Conservation (phyloP, 1,140 invertebrate species). For the Latrodectus geometricus region DNA sequence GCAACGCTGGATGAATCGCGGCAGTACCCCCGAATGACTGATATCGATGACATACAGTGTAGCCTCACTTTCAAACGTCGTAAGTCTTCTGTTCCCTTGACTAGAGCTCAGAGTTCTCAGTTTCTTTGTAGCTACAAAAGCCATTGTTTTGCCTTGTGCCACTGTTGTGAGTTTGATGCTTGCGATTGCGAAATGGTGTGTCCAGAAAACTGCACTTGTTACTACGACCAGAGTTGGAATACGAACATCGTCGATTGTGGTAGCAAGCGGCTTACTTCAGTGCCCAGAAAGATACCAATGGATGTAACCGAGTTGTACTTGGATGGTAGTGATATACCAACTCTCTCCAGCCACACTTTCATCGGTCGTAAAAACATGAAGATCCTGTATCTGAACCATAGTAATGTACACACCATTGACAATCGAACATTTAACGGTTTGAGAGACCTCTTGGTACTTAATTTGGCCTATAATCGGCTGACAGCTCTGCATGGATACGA, state of each 20-base stretch:
- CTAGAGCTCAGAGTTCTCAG: slow-evolving; percentile 86
- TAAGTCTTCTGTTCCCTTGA: slow-evolving; percentile 76
- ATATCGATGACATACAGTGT: slow-evolving; percentile 90
- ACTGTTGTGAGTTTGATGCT: slow-evolving; percentile 94
- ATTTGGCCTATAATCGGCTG: slow-evolving; percentile 84
- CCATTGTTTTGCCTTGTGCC: slow-evolving; percentile 91
- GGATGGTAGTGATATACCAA: slow-evolving; percentile 89
- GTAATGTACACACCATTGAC: slow-evolving; percentile 83
- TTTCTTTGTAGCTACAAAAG: slow-evolving; percentile 93
- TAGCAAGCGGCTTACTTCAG: slow-evolving; percentile 78
- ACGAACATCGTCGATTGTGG: slow-evolving; percentile 92
- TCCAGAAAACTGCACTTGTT: slow-evolving; percentile 91
- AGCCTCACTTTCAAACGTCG: slow-evolving; percentile 85
- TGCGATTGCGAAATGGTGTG: slow-evolving; percentile 97
- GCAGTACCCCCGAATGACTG: slow-evolving; percentile 89
- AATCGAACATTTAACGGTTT: slow-evolving; percentile 92
- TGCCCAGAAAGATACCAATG: slow-evolving; percentile 91
- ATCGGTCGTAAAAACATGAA: slow-evolving; percentile 89
- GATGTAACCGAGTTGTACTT: slow-evolving; percentile 93
- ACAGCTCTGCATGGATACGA: slow-evolving; percentile 84
- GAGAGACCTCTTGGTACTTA: slow-evolving; percentile 76
- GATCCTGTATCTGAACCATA: slow-evolving; percentile 88
- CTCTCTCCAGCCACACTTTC: slow-evolving; percentile 88
- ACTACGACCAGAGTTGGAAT: slow-evolving; percentile 93
- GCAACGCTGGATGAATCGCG: slow-evolving; percentile 76